Evolutionary conservation across 2,797 vertebrate species (phyloP).

Genomic region (Fratercula arctica): DNA sequence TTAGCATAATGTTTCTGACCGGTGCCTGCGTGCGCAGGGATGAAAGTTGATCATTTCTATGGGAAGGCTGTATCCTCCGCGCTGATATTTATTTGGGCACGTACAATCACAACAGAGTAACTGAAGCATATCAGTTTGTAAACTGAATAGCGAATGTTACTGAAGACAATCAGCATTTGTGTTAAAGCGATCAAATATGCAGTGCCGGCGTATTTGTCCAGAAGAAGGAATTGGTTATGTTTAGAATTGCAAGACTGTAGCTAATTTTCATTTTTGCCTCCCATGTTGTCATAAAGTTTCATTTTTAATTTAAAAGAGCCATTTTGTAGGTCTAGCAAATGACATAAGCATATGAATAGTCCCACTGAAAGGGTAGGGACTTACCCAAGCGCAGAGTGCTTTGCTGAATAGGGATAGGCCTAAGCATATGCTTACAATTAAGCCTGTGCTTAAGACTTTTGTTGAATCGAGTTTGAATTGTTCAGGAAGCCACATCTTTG

Average conservation of each 20-base stretch:
- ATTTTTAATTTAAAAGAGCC: conserved; percentile 42
- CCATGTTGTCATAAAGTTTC: conserved; percentile 24
- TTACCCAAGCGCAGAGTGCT: not conserved
- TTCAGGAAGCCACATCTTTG: conserved; percentile 41
- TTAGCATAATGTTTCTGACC: conserved; percentile 4
- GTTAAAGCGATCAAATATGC: conserved; percentile 1
- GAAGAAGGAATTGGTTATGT: conserved; percentile 32
- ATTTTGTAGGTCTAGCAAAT: conserved; percentile 32
- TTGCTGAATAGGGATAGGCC: conserved; percentile 30
- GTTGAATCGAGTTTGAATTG: conserved; percentile 34
- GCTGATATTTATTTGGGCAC: conserved; percentile 54
- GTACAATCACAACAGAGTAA: conserved; percentile 49
- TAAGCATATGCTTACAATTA: conserved; percentile 66
- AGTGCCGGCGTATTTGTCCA: not conserved
- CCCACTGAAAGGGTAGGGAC: conserved; percentile 21
- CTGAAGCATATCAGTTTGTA: conserved; percentile 24
- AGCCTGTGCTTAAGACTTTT: conserved; percentile 40
- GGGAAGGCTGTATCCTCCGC: not conserved
- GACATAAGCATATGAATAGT: conserved; percentile 52
- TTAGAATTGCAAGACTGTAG: conserved; percentile 41
- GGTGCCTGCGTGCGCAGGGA: not conserved
- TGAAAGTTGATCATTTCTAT: conserved; percentile 13
- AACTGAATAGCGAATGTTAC: not conserved
- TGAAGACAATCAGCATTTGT: conserved; percentile 66
- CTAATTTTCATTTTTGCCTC: conserved; percentile 43